phyloP scores from a whole-genome alignment of 2,888 invertebrate genomes.

The Chrysopilus asiliformis region DNA sequence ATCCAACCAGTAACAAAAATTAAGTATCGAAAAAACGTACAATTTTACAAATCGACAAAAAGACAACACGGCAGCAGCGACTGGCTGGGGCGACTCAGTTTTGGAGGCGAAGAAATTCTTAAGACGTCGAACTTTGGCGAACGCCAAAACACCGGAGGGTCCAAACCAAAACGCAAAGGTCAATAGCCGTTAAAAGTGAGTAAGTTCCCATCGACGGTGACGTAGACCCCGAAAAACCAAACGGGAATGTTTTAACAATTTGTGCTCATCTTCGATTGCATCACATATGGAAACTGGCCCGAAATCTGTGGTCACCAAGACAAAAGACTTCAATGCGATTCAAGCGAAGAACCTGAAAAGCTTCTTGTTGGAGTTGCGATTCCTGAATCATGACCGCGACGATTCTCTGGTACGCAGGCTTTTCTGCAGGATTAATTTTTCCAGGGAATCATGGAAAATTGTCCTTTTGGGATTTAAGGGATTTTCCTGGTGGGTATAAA shows the following conservation, averaged over 20 bases:
- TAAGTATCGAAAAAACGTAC: too few species aligned
- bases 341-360: constrained; percentile 5
- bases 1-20: too few species aligned
- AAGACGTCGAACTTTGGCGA: constrained; percentile 11
- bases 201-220: constrained; percentile 11
- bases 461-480: constrained; percentile 9
- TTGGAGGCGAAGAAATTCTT: neutral
- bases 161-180: constrained; percentile 7
- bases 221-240: too few species aligned
- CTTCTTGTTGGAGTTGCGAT: neutral
- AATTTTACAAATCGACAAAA: neutral
- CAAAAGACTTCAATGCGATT: too few species aligned
- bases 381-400: neutral
- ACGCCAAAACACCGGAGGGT: constrained; percentile 11
- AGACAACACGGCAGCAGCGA: too few species aligned
- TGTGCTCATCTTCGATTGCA: too few species aligned
- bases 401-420: neutral
- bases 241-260: too few species aligned
- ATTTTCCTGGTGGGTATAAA: constrained; percentile 11
- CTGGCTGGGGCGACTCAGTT: too few species aligned
- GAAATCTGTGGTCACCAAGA: too few species aligned
- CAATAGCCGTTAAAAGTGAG: constrained; percentile 14
- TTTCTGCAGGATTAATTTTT: constrained; percentile 1
- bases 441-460: neutral
- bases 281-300: too few species aligned